Evolutionary conservation across 2,797 vertebrate genomes (phyloP).

Genomic region (Pipistrellus kuhlii): DNA sequence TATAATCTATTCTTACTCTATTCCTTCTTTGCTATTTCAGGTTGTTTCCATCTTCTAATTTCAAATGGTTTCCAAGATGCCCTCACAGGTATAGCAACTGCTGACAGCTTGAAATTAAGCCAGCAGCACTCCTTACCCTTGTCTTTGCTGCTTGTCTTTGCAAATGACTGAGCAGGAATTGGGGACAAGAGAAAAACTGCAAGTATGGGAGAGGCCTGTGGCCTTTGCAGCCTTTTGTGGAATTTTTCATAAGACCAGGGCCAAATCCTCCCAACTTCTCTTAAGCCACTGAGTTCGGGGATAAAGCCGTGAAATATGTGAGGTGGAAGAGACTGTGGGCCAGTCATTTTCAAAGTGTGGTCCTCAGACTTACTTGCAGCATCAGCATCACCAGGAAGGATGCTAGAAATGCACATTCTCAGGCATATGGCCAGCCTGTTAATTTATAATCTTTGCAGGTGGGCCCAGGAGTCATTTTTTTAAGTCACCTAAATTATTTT

Average conservation of each 20-base stretch:
- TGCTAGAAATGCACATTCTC: background rate
- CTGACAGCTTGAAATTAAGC: background rate
- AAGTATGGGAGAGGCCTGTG: background rate
- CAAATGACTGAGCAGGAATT: background rate
- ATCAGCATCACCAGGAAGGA: background rate
- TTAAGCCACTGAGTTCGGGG: rapidly evolving
- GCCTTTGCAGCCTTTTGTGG: background rate
- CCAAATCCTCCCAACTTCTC: background rate
- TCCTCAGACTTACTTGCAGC: background rate
- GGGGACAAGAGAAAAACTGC: background rate
- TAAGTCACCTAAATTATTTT: too few relatives aligned
- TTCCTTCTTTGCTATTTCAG: background rate
- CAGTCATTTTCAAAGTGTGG: background rate
- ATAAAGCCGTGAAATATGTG: background rate
- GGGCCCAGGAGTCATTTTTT: background rate
- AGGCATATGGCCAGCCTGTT: background rate
- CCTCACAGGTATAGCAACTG: background rate
- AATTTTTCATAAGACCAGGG: background rate
- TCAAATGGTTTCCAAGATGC: background rate
- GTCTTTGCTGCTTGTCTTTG: background rate
- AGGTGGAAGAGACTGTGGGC: background rate
- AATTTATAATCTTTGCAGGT: background rate
- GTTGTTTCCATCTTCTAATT: conserved; percentile 14
- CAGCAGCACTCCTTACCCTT: background rate
- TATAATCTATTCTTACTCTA: background rate